A percentile compares a stretch with the other conserved stretches of the same genome.
Conservation (phyloP, 2,113 vertebrate genomes). For the Alligator sinensis region DNA sequence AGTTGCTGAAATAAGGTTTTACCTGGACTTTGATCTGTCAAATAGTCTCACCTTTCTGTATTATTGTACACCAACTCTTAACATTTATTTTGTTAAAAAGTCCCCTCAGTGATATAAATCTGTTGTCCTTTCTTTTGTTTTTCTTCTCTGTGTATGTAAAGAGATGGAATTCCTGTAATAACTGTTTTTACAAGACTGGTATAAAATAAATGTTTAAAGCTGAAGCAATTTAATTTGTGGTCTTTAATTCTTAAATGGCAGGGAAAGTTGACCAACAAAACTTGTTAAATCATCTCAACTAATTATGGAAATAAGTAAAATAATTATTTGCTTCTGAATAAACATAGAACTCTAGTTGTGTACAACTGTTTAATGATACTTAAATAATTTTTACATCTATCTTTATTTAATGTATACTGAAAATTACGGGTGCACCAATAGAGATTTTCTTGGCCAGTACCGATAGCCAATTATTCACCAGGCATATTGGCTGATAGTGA, state of each 20-base stretch:
- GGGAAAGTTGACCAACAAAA: not conserved
- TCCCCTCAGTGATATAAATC: not conserved
- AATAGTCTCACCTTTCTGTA: not conserved
- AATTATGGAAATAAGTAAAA: not conserved
- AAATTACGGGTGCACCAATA: not conserved
- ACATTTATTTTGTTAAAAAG: not conserved
- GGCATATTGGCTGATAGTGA: no score
- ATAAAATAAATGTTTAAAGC: not conserved
- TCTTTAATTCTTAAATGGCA: no score
- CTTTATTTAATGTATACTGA: not conserved
- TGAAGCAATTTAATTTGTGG: not conserved
- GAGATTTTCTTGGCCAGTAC: no score
- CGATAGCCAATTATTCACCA: no score
- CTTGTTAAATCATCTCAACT: not conserved
- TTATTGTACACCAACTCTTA: not conserved
- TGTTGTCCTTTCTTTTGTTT: not conserved
- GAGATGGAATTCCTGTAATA: not conserved
- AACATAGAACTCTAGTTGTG: not conserved
- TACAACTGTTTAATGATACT: not conserved
- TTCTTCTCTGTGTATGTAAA: not conserved
- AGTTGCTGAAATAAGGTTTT: not conserved
- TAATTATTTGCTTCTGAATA: not conserved
- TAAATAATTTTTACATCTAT: not conserved
- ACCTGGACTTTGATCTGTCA: not conserved
- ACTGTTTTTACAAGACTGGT: not conserved